Evolutionary conservation across 2,888 invertebrate species (phyloP).

Genomic region (Endotricha flammealis): DNA sequence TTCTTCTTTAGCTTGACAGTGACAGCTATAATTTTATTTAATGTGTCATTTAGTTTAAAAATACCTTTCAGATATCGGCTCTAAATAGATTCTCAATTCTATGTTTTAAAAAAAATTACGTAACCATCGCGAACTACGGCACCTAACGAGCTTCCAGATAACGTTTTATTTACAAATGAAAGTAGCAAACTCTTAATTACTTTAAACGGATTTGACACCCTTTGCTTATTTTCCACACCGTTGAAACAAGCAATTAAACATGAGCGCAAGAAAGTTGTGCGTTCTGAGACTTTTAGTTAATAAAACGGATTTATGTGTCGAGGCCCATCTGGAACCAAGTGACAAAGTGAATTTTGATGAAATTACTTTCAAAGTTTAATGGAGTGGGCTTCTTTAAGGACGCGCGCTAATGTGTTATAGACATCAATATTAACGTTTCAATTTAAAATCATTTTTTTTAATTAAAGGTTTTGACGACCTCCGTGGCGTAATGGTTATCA

Average conservation of each 20-base stretch:
- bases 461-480: too few species aligned
- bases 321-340: conserved; percentile 63
- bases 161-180: too few species aligned
- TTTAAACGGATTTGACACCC: conserved; percentile 25
- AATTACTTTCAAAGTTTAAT: conserved; percentile 71
- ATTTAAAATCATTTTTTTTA: too few species aligned
- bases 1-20: too few species aligned
- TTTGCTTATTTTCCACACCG: conserved; percentile 43
- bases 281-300: conserved; percentile 62
- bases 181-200: conserved; percentile 6
- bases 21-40: too few species aligned
- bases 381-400: conserved; percentile 48
- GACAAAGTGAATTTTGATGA: conserved; percentile 72
- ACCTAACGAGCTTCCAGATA: too few species aligned
- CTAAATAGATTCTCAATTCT: too few species aligned
- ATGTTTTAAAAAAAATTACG: too few species aligned
- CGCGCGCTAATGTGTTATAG: conserved; percentile 18
- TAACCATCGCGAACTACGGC: too few species aligned
- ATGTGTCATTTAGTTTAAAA: too few species aligned
- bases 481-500: too few species aligned
- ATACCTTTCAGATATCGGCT: too few species aligned
- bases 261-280: conserved; percentile 60
- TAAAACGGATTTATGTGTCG: conserved; percentile 66
- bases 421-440: neutral
- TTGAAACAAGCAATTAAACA: conserved; percentile 59